A percentile compares a stretch with the other conserved stretches of the same genome.
Evolutionary conservation across 2,888 invertebrate genomes (phyloP).

Genomic region (Netelia fuscicornis): DNA sequence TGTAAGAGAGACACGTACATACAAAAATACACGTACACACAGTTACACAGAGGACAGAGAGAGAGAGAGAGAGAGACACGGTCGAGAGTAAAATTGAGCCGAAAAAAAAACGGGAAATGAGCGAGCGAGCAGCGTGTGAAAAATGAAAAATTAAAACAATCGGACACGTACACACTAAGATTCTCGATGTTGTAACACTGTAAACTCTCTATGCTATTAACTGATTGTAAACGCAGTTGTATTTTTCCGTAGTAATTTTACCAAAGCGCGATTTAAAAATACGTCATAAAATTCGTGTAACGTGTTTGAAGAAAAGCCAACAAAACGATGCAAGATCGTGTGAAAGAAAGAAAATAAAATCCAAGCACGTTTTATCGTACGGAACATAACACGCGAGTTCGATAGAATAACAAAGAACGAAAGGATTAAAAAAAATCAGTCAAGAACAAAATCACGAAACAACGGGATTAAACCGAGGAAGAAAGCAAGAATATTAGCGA

Average conservation of each 20-base stretch:
- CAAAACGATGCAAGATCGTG: slow-evolving; percentile 2
- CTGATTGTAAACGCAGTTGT: slow-evolving; percentile 78
- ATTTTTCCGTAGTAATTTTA: slow-evolving; percentile 76
- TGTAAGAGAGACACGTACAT: slow-evolving; percentile 11
- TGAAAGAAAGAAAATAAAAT: slow-evolving; percentile 45
- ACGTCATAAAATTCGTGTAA: slow-evolving; percentile 70
- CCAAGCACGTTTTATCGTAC: slow-evolving; percentile 62
- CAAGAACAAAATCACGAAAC: neutral
- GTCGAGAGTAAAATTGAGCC: slow-evolving; percentile 58
- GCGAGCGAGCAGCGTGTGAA: slow-evolving; percentile 33
- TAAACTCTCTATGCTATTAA: slow-evolving; percentile 81
- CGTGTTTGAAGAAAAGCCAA: slow-evolving; percentile 56
- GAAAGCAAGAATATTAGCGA: slow-evolving; percentile 9
- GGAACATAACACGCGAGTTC: too few species aligned
- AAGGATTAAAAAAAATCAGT: slow-evolving; percentile 33
- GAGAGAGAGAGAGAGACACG: slow-evolving; percentile 19
- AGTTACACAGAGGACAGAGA: slow-evolving; percentile 20
- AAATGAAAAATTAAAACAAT: slow-evolving; percentile 36
- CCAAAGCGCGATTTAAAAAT: slow-evolving; percentile 15
- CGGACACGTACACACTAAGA: slow-evolving; percentile 74
- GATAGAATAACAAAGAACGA: neutral
- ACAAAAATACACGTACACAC: slow-evolving; percentile 25
- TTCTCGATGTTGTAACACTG: slow-evolving; percentile 84
- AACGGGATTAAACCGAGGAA: neutral
- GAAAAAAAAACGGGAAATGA: slow-evolving; percentile 57